These are phyloP conservation scores for Danaus plexippus DNA, from an alignment of 1,140 invertebrate genomes.

Conservation along the genomic window DNA sequence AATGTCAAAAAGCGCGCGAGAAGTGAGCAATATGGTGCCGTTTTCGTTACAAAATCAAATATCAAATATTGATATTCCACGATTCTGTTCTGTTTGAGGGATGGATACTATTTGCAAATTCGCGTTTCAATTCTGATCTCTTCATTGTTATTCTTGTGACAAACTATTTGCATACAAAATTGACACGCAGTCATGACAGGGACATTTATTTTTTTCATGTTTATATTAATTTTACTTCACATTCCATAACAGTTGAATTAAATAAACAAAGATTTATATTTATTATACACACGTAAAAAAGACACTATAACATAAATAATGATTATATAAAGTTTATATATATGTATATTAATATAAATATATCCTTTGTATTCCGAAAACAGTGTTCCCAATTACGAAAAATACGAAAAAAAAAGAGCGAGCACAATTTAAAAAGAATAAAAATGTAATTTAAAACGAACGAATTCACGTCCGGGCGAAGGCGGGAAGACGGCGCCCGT, in stretches of 20 bases:
- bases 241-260: background rate
- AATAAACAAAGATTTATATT: constrained; percentile 2
- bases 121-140: constrained; percentile 42
- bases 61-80: constrained; percentile 68
- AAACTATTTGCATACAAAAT: constrained; percentile 43
- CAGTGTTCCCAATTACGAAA: constrained; percentile 15
- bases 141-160: constrained; percentile 42
- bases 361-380: background rate
- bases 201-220: background rate
- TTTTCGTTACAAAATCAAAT: constrained; percentile 60
- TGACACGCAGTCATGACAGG: constrained; percentile 16
- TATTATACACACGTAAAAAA: background rate
- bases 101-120: constrained; percentile 60
- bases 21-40: constrained; percentile 28
- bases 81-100: constrained; percentile 60
- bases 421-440: constrained; percentile 27
- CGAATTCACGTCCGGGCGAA: constrained; percentile 50
- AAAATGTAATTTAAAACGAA: constrained; percentile 30
- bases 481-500: constrained; percentile 63
- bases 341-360: too few species aligned
- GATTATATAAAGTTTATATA: too few species aligned
- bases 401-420: constrained; percentile 22
- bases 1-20: constrained; percentile 26
- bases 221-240: too few species aligned
- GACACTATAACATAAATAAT: too few species aligned